phyloP scores from a whole-genome alignment of 2,797 vertebrate genomes.

The Aphelocoma californica region DNA sequence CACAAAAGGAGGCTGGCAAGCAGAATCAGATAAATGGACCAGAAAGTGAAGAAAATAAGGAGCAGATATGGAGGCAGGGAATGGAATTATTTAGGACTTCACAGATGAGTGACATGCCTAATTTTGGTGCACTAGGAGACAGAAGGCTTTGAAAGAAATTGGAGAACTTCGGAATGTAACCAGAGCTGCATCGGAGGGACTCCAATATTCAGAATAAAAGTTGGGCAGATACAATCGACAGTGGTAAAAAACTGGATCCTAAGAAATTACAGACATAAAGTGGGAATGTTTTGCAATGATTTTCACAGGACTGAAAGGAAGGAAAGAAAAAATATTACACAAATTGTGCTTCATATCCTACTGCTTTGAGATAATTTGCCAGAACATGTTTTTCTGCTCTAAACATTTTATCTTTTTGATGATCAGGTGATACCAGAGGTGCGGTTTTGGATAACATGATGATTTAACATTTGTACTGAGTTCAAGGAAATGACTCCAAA shows the following conservation, averaged over 20 bases:
- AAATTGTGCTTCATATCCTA: background rate
- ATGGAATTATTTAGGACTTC: slow-evolving; percentile 2
- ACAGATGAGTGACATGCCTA: slow-evolving; percentile 14
- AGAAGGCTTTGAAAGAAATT: slow-evolving; percentile 47
- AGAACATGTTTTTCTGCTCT: background rate
- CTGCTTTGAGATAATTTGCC: background rate
- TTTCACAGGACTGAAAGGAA: background rate
- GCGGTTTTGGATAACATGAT: background rate
- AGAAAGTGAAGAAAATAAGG: slow-evolving; percentile 17
- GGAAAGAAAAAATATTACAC: background rate
- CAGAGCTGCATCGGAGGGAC: slow-evolving; percentile 7
- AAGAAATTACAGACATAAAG: background rate
- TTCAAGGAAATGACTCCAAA: background rate
- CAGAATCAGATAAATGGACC: background rate
- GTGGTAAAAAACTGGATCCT: background rate
- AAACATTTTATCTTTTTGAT: background rate
- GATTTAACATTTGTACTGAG: background rate
- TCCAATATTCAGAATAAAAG: background rate
- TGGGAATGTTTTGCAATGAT: background rate
- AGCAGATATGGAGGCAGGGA: background rate
- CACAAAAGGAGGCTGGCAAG: background rate
- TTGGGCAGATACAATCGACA: background rate
- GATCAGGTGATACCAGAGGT: background rate
- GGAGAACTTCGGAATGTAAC: slow-evolving; percentile 15
- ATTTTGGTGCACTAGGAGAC: slow-evolving; percentile 24